These are phyloP conservation scores for Periphyllus acericola DNA, from an alignment of 2,888 invertebrate species.

Conservation along the genomic window DNA sequence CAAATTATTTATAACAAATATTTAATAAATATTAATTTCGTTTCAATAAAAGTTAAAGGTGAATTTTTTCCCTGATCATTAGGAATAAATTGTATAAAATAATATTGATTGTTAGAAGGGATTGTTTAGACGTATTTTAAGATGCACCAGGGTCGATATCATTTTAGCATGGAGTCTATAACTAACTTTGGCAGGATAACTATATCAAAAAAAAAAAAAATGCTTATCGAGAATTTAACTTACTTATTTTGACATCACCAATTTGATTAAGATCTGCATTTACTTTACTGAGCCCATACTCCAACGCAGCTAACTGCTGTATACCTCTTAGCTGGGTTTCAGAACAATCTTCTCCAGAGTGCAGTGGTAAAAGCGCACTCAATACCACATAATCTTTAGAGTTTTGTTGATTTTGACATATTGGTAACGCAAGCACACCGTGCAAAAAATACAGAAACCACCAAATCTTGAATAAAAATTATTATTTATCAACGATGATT, in stretches of 20 bases:
- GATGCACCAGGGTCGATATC: no score
- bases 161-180: no score
- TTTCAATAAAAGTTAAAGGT: no score
- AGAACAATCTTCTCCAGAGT: conserved; percentile 63
- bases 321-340: conserved; percentile 63
- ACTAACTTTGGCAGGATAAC: no score
- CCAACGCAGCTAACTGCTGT: conserved; percentile 64
- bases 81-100: no score
- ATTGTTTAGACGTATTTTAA: no score
- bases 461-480: conserved; percentile 34
- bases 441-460: conserved; percentile 13
- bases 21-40: no score
- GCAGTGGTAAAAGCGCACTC: conserved; percentile 64
- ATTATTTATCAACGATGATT: neutral
- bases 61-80: no score
- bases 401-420: conserved; percentile 23
- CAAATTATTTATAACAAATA: no score
- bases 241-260: conserved; percentile 67
- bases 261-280: conserved; percentile 63
- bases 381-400: conserved; percentile 60
- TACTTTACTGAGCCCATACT: conserved; percentile 63
- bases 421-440: neutral
- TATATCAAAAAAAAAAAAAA: no score
- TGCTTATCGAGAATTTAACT: conserved; percentile 31
- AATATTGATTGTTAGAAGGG: no score